These are phyloP conservation scores for Andrena fulva DNA, from an alignment of 2,888 invertebrate species.

Conservation along the genomic window DNA sequence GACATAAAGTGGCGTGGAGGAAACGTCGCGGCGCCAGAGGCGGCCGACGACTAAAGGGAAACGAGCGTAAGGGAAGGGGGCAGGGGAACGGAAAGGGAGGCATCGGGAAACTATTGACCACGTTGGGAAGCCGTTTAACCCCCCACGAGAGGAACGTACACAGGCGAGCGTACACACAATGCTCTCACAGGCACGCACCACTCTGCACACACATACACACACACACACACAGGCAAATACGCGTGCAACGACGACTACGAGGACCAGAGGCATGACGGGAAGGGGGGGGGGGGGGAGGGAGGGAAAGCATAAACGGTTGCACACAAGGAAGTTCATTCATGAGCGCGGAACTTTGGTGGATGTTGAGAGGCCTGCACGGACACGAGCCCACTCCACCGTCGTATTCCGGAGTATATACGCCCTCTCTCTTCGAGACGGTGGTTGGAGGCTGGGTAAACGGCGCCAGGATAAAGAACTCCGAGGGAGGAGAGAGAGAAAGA, in stretches of 20 bases:
- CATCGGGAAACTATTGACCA: constrained; percentile 83
- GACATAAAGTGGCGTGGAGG: constrained; percentile 71
- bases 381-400: constrained; percentile 51
- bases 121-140: constrained; percentile 78
- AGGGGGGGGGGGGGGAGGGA: constrained; percentile 45
- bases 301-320: constrained; percentile 78
- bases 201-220: constrained; percentile 6
- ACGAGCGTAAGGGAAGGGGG: constrained; percentile 44
- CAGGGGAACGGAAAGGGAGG: constrained; percentile 59
- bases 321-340: constrained; percentile 78
- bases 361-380: constrained; percentile 64
- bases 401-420: constrained; percentile 29
- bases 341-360: constrained; percentile 73
- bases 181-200: constrained; percentile 20
- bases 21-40: constrained; percentile 61
- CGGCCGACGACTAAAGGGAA: constrained; percentile 61
- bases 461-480: constrained; percentile 47
- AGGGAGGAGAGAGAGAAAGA: constrained; percentile 24
- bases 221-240: too few relatives aligned
- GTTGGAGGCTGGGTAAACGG: constrained; percentile 38
- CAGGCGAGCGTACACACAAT: constrained; percentile 34
- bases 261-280: background rate
- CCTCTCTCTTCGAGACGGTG: constrained; percentile 26
- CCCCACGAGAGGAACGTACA: constrained; percentile 62
- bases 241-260: constrained; percentile 57